Evolutionary conservation across 2,113 vertebrate genomes (phyloP), one percentile per base, ranked within the genome.

Genomic region (Macrotis lagotis): DNA sequence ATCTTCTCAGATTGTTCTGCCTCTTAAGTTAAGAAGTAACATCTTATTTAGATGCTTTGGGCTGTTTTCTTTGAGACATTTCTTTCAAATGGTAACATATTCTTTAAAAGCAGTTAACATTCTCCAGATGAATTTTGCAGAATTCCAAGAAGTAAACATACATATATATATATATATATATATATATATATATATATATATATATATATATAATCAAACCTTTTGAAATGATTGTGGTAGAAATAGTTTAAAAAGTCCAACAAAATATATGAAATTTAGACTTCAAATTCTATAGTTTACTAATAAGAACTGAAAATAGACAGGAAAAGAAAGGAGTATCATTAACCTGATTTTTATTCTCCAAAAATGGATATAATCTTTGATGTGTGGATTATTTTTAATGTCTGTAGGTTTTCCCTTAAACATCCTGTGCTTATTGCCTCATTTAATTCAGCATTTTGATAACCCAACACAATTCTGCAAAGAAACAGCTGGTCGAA

Each of bases 391-490:
- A 94, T 95, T 96, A 94, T 94, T 92, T 26, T 95, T 44, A 97
- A 93, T 98, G 91, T 94, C 90, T 98, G 90, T 98, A 99, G 99
- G 99, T 97, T 99, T 99, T 98, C 99, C 99, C 95, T 97, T 99
- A 97, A 99, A 99, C 96, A 99, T 99, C 98, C 98, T 99, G 97
- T 99, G 99, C 98, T 99, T 99, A 95, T 98, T 99, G 97, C 99
- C 99, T 95, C 99, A 99, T 97, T 99, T 99, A 98, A 99, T 99
- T 97, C 99, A 99, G 98, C 99, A 99, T 99, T 99, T 99, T 98
- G 99, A 99, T 99, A 99, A 98, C 97, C 99, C 99, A 92, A 99
- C 99, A 93, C 98, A 99, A 51, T 99, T 99, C 98, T 99, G 99
- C 97, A 99, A 99, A 98, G 99, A 99, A 98, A 99, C 99, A 48